Percentiles rank a stretch among this genome's conserved stretches.
Evolutionary conservation across 92 coral and sea anemone genomes (phyloP).

Genomic region (Muricea muricata): DNA sequence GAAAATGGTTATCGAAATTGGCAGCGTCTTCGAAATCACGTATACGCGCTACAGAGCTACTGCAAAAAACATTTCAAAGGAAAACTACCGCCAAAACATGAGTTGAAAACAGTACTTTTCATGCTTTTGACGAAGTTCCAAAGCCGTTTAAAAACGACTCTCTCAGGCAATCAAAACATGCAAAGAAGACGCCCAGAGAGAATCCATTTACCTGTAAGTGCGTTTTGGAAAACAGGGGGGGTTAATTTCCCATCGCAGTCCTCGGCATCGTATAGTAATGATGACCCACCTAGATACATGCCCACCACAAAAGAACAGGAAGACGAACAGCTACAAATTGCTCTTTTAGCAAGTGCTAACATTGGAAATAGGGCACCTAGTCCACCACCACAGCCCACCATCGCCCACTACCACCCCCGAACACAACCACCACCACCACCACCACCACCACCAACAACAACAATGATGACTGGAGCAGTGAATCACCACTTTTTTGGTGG

Average conservation of each 20-base stretch:
- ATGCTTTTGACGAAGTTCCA: background rate
- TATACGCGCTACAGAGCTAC: background rate
- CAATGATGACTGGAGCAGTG: no score
- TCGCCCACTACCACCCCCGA: no score
- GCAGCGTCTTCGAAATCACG: background rate
- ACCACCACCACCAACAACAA: no score
- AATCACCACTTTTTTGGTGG: no score
- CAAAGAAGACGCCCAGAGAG: conserved; percentile 5
- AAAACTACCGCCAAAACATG: conserved; percentile 15
- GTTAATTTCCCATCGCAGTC: background rate
- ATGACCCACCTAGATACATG: background rate
- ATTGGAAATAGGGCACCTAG: background rate
- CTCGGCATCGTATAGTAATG: background rate
- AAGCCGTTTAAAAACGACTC: no score
- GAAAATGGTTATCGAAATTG: conserved; percentile 4
- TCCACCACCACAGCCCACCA: background rate
- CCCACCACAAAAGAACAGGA: background rate
- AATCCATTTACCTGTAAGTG: background rate
- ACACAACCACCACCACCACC: background rate
- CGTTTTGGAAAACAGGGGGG: background rate
- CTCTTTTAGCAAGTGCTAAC: background rate
- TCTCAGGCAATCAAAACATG: conserved; percentile 3
- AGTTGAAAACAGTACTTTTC: background rate
- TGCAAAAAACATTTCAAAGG: conserved; percentile 14
- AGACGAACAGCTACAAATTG: background rate